These are phyloP conservation scores for Tridacna crocea DNA, from an alignment of 2,888 invertebrate genomes.

Conservation along the genomic window DNA sequence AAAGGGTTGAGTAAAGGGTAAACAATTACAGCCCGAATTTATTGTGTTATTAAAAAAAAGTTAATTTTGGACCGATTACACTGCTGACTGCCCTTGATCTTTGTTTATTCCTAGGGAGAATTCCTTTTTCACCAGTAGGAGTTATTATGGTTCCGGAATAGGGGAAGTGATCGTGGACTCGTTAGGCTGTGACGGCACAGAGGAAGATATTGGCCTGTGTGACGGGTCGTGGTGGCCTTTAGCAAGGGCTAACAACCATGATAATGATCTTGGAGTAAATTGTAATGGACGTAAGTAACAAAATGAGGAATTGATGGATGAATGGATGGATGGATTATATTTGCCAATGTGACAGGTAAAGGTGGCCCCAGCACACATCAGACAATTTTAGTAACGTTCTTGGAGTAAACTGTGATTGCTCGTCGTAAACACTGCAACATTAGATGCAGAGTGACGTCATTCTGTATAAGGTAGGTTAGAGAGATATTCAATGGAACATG, in stretches of 20 bases:
- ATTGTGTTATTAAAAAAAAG: no score
- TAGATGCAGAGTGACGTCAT: no score
- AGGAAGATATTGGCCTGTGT: slow-evolving; percentile 47
- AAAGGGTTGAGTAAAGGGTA: no score
- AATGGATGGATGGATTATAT: no score
- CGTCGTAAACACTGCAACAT: no score
- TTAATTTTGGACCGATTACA: background rate
- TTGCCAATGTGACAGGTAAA: no score
- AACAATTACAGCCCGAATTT: no score
- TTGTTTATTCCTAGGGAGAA: slow-evolving; percentile 17
- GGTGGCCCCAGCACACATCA: no score
- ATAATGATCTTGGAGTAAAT: slow-evolving; percentile 45
- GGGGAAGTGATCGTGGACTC: slow-evolving; percentile 32
- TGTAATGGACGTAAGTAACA: slow-evolving; percentile 42
- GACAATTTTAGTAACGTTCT: no score
- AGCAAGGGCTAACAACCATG: slow-evolving; percentile 6
- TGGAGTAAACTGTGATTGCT: no score
- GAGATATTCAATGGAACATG: no score
- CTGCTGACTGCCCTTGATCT: background rate
- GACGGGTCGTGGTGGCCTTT: slow-evolving; percentile 40
- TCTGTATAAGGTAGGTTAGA: no score
- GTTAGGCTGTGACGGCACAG: slow-evolving; percentile 38
- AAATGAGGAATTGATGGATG: background rate
- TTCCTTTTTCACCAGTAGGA: slow-evolving; percentile 34
- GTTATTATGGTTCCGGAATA: slow-evolving; percentile 38